phyloP scores from a whole-genome alignment of 2,113 vertebrate species.

The Octodon degus region DNA sequence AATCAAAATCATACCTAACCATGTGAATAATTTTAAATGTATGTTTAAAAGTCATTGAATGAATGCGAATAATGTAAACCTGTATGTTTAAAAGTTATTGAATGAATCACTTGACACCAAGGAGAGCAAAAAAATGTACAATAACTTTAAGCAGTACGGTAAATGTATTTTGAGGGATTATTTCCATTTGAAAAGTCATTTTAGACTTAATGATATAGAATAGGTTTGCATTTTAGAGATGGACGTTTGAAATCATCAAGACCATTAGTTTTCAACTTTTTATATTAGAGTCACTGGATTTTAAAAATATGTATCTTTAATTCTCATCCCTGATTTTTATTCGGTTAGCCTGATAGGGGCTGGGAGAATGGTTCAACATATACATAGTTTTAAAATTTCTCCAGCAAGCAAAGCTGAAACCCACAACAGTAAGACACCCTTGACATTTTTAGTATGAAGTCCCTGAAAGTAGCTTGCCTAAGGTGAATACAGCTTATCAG shows the following conservation, averaged over 20 bases:
- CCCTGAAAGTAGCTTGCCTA: constrained; percentile 45
- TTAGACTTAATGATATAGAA: constrained; percentile 40
- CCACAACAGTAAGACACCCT: not conserved
- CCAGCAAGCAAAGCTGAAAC: not conserved
- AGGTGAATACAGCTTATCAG: not conserved
- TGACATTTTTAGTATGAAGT: not conserved
- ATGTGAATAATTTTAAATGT: constrained; percentile 65
- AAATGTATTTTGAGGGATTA: not conserved
- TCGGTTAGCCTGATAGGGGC: not conserved
- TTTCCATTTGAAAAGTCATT: constrained; percentile 60
- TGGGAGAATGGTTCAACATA: not conserved
- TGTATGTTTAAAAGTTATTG: too few species aligned
- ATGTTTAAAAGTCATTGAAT: constrained; percentile 62
- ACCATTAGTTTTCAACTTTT: constrained; percentile 41
- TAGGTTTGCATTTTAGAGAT: constrained; percentile 22
- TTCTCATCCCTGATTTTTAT: constrained; percentile 15
- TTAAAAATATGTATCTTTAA: not conserved
- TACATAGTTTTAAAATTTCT: not conserved
- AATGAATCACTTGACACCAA: not conserved
- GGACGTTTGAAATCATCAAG: constrained; percentile 22
- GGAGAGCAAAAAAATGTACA: constrained; percentile 1
- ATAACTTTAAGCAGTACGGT: not conserved
- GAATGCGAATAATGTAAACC: not conserved
- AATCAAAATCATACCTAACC: constrained; percentile 62
- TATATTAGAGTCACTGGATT: constrained; percentile 21